Base-by-base conservation (phyloP, 2,888 invertebrate genomes). In the Troides oblongomaculatus region DNA sequence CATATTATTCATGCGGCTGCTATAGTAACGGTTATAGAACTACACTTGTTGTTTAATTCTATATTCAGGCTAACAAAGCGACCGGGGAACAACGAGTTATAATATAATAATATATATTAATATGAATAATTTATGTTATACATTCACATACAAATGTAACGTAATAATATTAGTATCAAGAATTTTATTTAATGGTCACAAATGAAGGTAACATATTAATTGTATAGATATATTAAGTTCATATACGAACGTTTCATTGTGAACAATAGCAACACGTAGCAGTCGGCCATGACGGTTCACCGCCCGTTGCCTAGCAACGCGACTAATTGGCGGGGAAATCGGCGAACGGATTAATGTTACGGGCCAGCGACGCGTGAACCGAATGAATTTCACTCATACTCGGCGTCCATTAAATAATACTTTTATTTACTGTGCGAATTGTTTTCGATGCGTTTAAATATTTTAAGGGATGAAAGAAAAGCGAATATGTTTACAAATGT, bases 271-370 rank as follows among this genome's bases (percentile, higher is more conserved):
- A 68, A 68, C 63, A 69, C 64, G 61, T 64, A 60, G 64, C 66
- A 72, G 73, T 76, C 83, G 78, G 79, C 82, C 84, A 83, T 87
- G 82, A 81, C 81, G 81, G 81, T 81, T 80, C 77, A 74, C 72
- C 74, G 74, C 60, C 62, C 75, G 85, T 87, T 84, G 84, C 87
- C 77, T 81, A 76, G 87, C 85, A 83, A 88, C 87, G 75, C 66
- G 76, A 69, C 77, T 88, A 88, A 88, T 89, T 89, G 88, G 87
- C 87, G 83, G 82, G 82, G 80, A 86, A 86, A 88, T 87, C 82
- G 81, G 73, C 79, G 76, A 80, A 79, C 79, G 83, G 84, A 85
- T 85, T 86, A 85, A 78, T 72, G 71, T 71, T 73, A 74, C 74
- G 72, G 64, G 66, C 76, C 75, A 71, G 75, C 77, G 74, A 78